These are phyloP conservation scores for Zoanthus gigantus DNA, from an alignment of 92 coral and sea anemone species.

Conservation along the genomic window DNA sequence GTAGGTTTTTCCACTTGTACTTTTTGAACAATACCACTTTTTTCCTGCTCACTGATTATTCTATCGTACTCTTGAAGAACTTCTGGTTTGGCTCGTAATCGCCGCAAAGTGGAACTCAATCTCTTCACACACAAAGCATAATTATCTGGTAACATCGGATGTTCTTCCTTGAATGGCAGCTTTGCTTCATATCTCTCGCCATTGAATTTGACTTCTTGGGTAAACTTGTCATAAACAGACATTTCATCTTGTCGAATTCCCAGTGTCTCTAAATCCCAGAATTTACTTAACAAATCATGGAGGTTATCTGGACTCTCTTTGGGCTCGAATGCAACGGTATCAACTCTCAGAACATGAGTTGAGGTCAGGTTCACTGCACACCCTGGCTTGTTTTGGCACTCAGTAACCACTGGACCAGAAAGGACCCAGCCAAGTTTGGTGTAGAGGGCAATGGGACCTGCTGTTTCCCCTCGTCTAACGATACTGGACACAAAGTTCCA, in stretches of 20 bases:
- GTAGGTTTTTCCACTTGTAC: slow-evolving; percentile 16
- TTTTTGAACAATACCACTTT: slow-evolving; percentile 44
- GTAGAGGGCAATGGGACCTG: not conserved
- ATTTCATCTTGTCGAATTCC: slow-evolving; percentile 50
- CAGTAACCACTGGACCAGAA: too few relatives aligned
- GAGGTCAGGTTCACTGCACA: slow-evolving; percentile 41
- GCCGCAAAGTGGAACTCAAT: slow-evolving; percentile 33
- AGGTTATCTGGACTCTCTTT: slow-evolving; percentile 4
- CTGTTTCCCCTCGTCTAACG: not conserved
- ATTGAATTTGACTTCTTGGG: slow-evolving; percentile 51
- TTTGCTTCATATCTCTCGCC: slow-evolving; percentile 58
- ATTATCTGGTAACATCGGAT: slow-evolving; percentile 49
- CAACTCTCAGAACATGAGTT: slow-evolving; percentile 41
- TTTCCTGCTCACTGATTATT: slow-evolving; percentile 38
- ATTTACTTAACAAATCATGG: slow-evolving; percentile 47
- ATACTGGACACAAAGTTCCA: not conserved
- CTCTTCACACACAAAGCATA: slow-evolving; percentile 48
- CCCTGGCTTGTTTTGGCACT: not conserved
- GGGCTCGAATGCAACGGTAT: not conserved
- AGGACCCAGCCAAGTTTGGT: too few relatives aligned
- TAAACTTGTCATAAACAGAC: slow-evolving; percentile 34
- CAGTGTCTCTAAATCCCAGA: slow-evolving; percentile 53
- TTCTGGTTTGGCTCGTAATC: too few relatives aligned
- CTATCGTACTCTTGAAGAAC: slow-evolving; percentile 6
- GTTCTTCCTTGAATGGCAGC: slow-evolving; percentile 58